Percentiles rank a stretch among this genome's conserved stretches.
Evolutionary conservation across 2,113 vertebrate species (phyloP).

Genomic region (Helogale parvula): DNA sequence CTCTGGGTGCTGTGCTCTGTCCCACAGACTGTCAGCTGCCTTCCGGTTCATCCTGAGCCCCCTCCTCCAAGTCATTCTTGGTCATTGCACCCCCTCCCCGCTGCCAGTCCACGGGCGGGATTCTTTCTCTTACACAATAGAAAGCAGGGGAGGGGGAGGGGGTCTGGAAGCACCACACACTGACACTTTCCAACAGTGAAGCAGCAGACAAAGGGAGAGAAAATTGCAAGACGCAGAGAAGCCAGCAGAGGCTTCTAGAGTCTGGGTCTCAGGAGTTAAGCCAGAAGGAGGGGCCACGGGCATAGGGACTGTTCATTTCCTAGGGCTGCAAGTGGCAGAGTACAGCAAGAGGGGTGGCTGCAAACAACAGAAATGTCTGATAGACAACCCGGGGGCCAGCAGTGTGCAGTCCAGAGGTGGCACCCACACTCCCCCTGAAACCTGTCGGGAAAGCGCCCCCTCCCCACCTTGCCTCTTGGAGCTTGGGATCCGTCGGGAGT

Average conservation of each 20-base stretch:
- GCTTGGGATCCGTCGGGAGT: background rate
- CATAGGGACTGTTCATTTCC: background rate
- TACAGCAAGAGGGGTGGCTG: background rate
- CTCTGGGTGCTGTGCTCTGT: background rate
- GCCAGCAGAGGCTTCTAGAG: background rate
- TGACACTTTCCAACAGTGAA: background rate
- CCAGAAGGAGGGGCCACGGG: fast-evolving
- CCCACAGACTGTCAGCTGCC: background rate
- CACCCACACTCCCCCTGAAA: background rate
- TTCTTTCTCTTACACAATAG: background rate
- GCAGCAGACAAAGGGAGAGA: background rate
- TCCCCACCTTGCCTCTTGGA: background rate
- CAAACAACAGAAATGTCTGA: background rate
- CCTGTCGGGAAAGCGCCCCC: background rate
- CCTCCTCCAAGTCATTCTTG: background rate
- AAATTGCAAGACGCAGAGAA: background rate
- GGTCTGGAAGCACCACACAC: background rate
- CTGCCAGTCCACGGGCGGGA: too few relatives aligned
- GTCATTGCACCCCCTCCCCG: background rate
- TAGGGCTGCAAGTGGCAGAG: background rate
- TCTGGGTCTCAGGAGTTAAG: background rate
- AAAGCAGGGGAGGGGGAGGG: background rate
- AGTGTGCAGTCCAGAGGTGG: too few relatives aligned
- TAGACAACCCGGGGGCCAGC: background rate
- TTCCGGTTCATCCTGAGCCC: background rate